Base-by-base conservation (phyloP, 2,888 invertebrate genomes). In the Troides oblongomaculatus region DNA sequence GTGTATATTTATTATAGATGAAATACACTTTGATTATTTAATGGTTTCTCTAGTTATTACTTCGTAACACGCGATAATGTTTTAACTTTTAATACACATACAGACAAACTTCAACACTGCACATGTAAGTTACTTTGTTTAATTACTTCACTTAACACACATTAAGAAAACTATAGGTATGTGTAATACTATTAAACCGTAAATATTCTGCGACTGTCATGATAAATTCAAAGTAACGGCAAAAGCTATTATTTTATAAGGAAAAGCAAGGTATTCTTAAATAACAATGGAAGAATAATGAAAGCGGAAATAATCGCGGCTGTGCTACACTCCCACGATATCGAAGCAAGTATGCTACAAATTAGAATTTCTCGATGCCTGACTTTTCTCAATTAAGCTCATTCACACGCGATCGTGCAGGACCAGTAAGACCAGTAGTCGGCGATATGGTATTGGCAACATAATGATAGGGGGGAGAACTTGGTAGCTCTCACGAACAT, bases 381-480 rank as follows among this genome's bases (percentile, higher is more conserved):
- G 78, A 81, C 84, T 87, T 88, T 88, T 85, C 81, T 86, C 84
- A 87, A 92, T 91, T 88, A 89, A 86, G 84, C 77, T 84, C 81
- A 87, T 86, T 81, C 78, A 83, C 88, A 88, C 87, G 88, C 87
- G 81, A 88, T 83, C 79, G 72, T 65, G 63, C 43, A 65, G 74
- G 78, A 77, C 85, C 81, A 76, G 88, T 79, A 90, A 90, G 83
- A 91, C 92, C 88, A 88, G 92, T 91, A 89, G 92, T 85, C 81
- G 69, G 76, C 79, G 84, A 84, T 83, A 79, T 79, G 79, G 79
- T 79, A 83, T 83, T 86, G 86, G 85, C 84, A 87, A 73, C 71
- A 80, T 92, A 92, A 92, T 92, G 79, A 88, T 69, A 74, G 83
- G 84, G 76, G 84, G 76, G 69, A 72, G 71, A 69, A 25, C 56